Base-by-base conservation (phyloP, 2,888 invertebrate genomes). In the Sympetrum striolatum region DNA sequence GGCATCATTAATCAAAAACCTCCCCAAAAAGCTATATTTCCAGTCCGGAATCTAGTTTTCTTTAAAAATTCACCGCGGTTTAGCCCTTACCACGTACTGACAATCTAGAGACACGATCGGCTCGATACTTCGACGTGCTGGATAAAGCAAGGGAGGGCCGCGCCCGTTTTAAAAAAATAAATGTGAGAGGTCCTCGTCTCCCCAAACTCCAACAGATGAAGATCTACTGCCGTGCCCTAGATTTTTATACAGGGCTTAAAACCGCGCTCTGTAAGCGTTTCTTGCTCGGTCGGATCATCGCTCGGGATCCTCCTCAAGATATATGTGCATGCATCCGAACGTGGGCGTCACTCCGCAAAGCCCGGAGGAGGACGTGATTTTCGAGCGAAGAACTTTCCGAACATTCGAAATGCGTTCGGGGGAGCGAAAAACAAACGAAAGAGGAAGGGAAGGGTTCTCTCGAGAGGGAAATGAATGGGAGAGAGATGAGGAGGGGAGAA, bases 191-290 rank as follows among this genome's bases (percentile, higher is more conserved):
- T 37, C 86, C 5, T 60, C 31, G 48, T 4, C 53, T 22, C 35
- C 6, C 35, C 82, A 14, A n/a, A n/a, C 81, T 18, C 81, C 25
- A 44, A 39, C 86, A 48, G 86, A 86, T 60, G 86, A 60, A 86
- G 86, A 86, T 60, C 60, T 86, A 86, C 64, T 31, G 60, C 60
- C 86, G 60, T 64, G 86, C 64, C 86, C 86, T 35, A 86, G 86
- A 86, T 86, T 86, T 64, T 31, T 81, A 81, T 81, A 81, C 82
- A 31, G 35, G 58, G 86, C 53, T 39, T 86, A 58, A 64, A 53
- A 35, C 22, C 35, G 82, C 58, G 31, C 82, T 82, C 58, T 35
- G 35, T 58, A 35, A 64, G 60, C 60, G 86, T 35, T 60, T 35
- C 86, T 58, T 37, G 37, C 22, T 60, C 14, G 82, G 80, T 10